Base-by-base conservation (phyloP, 2,113 vertebrate genomes). In the Oostethus manadensis region DNA sequence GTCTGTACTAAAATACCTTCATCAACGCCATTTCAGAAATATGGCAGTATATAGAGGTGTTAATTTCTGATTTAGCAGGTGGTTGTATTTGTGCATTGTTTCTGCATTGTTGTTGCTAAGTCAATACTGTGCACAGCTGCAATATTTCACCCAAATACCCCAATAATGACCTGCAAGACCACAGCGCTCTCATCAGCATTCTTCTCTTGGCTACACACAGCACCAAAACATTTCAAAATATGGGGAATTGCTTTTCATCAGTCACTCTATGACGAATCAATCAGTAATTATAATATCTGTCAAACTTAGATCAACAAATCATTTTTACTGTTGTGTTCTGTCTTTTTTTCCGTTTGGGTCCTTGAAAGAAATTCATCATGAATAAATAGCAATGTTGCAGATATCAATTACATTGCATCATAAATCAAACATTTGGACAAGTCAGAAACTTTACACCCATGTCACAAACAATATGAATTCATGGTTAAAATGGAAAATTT, bases 211-310 rank as follows among this genome's bases (percentile, higher is more conserved):
- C 58, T 8, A 15, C 60, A 42, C 51, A 64, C 35, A 21, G 66
- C 56, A 64, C 44, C 33, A 51, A 55, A 74, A 67, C 43, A 60
- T 58, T 78, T 63, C 49, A 57, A 64, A 73, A 60, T 58, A 60
- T 1, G 0, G 7, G 35, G 38, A 74, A 79, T 60, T 66, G 59
- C 71, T 55, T 65, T 82, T 70, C 78, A 80, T 83, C 80, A 76
- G 67, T 82, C 84, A 79, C 57, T 11, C 62, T 60, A 54, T 59
- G 70, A 82, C 78, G 62, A 80, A 83, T 86, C 83, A 84, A 83
- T 80, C 70, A 68, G 68, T 84, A 82, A 86, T 86, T 86, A 84
- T 71, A 76, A 82, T 78, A 82, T 77, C 64, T 80, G 75, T 29
- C 79, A 76, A 73, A 82, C 64, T 61, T 60, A 65, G 54, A 69